These are phyloP conservation scores for Leptoteleia sp. DNA, from an alignment of 1,140 invertebrate species.

Conservation along the genomic window DNA sequence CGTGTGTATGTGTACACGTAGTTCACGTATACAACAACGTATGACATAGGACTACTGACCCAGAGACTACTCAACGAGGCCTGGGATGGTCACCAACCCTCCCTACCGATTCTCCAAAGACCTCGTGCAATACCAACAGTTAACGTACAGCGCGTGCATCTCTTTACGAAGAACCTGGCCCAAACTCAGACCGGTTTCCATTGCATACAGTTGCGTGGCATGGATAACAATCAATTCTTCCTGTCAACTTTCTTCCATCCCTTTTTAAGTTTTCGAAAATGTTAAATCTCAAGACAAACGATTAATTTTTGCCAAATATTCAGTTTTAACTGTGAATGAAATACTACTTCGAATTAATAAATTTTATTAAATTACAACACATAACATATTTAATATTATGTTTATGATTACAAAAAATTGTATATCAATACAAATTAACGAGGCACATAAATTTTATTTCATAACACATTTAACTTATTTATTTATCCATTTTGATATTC, in stretches of 20 bases:
- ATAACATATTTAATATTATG: no score
- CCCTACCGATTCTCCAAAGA: constrained; percentile 53
- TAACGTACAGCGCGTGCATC: constrained; percentile 44
- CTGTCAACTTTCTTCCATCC: constrained; percentile 39
- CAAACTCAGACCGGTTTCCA: constrained; percentile 65
- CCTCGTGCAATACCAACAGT: constrained; percentile 64
- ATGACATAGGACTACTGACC: constrained; percentile 71
- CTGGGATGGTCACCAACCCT: constrained; percentile 64
- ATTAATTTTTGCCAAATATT: constrained; percentile 3
- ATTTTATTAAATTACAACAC: no score
- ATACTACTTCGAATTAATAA: no score
- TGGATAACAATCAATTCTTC: constrained; percentile 48
- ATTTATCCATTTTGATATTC: no score
- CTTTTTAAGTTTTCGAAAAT: constrained; percentile 35
- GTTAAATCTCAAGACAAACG: no score
- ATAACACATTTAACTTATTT: no score
- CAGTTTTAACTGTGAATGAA: no score
- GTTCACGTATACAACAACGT: constrained; percentile 30
- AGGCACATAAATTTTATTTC: no score
- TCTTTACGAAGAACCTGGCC: constrained; percentile 46
- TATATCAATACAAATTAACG: no score
- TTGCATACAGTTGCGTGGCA: constrained; percentile 58
- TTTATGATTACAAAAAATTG: no score
- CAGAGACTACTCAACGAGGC: constrained; percentile 66
- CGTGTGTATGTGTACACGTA: constrained; percentile 29